A percentile compares a stretch with the other conserved stretches of the same genome.
phyloP scores from a whole-genome alignment of 2,888 invertebrate genomes.

The Andrena chrysosceles region DNA sequence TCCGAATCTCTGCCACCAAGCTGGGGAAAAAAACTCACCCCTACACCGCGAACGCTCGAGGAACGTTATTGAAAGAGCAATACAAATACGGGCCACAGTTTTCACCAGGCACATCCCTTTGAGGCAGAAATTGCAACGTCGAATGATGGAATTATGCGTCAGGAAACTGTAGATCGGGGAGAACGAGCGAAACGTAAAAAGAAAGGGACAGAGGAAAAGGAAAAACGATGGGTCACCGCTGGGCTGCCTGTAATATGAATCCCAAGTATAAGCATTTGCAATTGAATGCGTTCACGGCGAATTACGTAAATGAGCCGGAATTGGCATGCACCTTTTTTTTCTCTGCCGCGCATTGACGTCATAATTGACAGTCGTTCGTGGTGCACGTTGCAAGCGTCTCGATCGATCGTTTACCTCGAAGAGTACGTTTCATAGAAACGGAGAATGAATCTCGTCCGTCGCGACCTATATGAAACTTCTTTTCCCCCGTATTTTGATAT shows the following conservation, averaged over 20 bases:
- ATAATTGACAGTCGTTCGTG: conserved; percentile 35
- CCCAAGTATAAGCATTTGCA: conserved; percentile 41
- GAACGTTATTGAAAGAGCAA: conserved; percentile 58
- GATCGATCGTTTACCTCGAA: conserved; percentile 28
- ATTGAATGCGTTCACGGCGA: conserved; percentile 40
- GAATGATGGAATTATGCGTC: conserved; percentile 59
- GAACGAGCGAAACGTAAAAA: conserved; percentile 16
- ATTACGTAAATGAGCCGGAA: conserved; percentile 41
- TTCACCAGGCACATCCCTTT: conserved; percentile 53
- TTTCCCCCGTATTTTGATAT: too few relatives aligned
- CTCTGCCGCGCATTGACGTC: background rate
- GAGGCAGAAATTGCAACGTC: conserved; percentile 55
- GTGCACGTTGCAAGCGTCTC: conserved; percentile 4
- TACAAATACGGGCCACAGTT: conserved; percentile 56
- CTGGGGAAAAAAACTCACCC: conserved; percentile 18
- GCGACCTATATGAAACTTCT: background rate
- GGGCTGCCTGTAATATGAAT: conserved; percentile 23
- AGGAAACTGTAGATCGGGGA: conserved; percentile 45
- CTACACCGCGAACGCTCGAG: conserved; percentile 20
- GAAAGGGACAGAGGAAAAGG: background rate
- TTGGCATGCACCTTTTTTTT: conserved; percentile 13
- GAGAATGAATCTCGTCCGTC: background rate
- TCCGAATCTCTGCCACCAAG: conserved; percentile 17
- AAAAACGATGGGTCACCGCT: background rate
- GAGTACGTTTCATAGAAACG: background rate